Base-by-base conservation (phyloP, 2,797 vertebrate species). In the Gymnothorax reevesii region DNA sequence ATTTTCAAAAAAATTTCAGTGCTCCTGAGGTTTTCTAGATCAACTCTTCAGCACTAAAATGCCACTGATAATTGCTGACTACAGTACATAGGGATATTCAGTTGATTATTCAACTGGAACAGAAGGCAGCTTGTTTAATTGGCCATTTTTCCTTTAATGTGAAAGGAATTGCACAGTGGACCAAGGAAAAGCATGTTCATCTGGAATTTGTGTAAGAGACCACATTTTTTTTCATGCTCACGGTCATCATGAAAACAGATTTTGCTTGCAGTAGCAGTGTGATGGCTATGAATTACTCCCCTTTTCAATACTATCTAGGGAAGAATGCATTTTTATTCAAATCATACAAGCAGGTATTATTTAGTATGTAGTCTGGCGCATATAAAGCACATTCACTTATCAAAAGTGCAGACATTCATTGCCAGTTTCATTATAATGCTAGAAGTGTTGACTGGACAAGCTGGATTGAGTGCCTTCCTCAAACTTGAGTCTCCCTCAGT, bases 11-110 rank as follows among this genome's bases (percentile, higher is more conserved):
- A 82, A 57, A 82, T 57, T 25, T 89, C 27, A 20, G 89, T 93
- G 91, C 95, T 92, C 93, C 91, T 91, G 90, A 95, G 94, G 93
- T 90, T 91, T 95, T 94, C 95, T 95, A 95, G 95, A 93, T 88
- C n/a, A 79, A 91, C 92, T 90, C 87, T 84, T 84, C 86, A 89
- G 90, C 88, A 88, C 87, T 92, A 90, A 91, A 94, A 93, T 88
- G 89, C 89, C 60, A 89, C 90, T 90, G 25, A 85, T 95, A 94
- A 95, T 94, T 94, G 91, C 91, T 80, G 91, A 93, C 91, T 90
- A 86, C 93, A 92, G 90, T 89, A 88, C 88, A 89, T 90, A 85
- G 90, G 86, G 90, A 92, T 33, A 83, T 83, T 33, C 82, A 57
- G 57, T 15, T 55, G 60, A 59, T 59, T 83, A 57, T 55, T 57